Conservation (phyloP, 2,888 invertebrate genomes). For the Drosophila eohydei region DNA sequence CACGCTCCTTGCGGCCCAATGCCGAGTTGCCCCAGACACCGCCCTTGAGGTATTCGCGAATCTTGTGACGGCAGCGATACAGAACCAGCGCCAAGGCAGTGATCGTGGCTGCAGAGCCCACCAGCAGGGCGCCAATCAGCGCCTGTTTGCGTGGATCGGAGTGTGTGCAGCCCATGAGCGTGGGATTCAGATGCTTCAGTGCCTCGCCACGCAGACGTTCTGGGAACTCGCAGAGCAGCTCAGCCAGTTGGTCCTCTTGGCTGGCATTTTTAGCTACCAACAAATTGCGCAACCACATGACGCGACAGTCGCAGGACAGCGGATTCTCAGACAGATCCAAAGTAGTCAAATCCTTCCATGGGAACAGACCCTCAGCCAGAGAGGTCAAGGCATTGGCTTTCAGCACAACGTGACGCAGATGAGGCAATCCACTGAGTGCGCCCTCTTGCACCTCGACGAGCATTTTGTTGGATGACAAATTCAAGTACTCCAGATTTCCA, state of each 20-base stretch:
- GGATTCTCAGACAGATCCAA: constrained; percentile 94
- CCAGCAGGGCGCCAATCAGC: constrained; percentile 91
- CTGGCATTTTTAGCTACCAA: constrained; percentile 84
- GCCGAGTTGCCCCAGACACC: constrained; percentile 84
- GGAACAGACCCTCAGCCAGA: constrained; percentile 91
- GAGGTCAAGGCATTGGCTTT: constrained; percentile 92
- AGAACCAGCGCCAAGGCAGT: constrained; percentile 90
- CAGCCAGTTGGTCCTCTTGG: constrained; percentile 81
- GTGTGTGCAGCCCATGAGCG: constrained; percentile 92
- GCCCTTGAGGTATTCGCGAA: constrained; percentile 93
- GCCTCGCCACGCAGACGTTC: constrained; percentile 90
- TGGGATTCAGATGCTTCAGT: constrained; percentile 89
- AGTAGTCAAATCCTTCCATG: constrained; percentile 91
- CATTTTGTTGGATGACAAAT: constrained; percentile 91
- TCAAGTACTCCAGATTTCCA: constrained; percentile 91
- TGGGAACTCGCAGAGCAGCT: constrained; percentile 90
- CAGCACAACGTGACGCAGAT: constrained; percentile 90
- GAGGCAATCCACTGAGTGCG: constrained; percentile 92
- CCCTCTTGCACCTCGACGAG: constrained; percentile 91
- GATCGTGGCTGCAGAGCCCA: constrained; percentile 90
- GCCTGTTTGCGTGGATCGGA: constrained; percentile 93
- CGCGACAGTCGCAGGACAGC: constrained; percentile 91
- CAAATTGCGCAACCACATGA: constrained; percentile 92
- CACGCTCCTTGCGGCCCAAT: constrained; percentile 90
- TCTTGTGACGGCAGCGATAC: constrained; percentile 91